Evolutionary conservation across 2,113 vertebrate genomes (phyloP).

Genomic region (Sylvia atricapilla): DNA sequence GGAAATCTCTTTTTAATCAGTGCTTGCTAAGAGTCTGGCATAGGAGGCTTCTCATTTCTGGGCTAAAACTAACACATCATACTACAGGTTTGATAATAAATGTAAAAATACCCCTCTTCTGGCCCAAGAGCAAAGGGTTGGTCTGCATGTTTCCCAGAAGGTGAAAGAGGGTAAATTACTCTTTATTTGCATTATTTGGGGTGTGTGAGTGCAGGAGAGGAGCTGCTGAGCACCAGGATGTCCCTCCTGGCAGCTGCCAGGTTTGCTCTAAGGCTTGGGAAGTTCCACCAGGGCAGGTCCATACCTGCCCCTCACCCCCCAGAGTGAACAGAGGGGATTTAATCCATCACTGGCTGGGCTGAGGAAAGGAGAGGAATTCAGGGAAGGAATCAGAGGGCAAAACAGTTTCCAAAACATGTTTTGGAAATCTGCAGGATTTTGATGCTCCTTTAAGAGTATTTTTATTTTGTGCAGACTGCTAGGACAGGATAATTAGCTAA

Average conservation of each 20-base stretch:
- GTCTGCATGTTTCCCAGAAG: background rate
- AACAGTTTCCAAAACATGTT: background rate
- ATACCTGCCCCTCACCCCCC: background rate
- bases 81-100: background rate
- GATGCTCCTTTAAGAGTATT: background rate
- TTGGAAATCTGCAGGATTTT: background rate
- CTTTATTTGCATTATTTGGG: background rate
- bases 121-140: background rate
- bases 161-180: background rate
- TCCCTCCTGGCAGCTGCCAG: background rate
- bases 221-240: background rate
- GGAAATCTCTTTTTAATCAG: background rate
- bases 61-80: background rate
- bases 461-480: background rate
- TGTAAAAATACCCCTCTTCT: background rate
- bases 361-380: background rate
- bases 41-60: background rate
- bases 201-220: background rate
- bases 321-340: background rate
- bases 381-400: background rate
- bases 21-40: background rate
- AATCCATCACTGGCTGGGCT: background rate
- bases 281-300: background rate
- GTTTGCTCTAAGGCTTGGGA: background rate
- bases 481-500: conserved; percentile 40